Evolutionary conservation across 2,888 invertebrate genomes (phyloP).

Genomic region (Coelinius sp.): DNA sequence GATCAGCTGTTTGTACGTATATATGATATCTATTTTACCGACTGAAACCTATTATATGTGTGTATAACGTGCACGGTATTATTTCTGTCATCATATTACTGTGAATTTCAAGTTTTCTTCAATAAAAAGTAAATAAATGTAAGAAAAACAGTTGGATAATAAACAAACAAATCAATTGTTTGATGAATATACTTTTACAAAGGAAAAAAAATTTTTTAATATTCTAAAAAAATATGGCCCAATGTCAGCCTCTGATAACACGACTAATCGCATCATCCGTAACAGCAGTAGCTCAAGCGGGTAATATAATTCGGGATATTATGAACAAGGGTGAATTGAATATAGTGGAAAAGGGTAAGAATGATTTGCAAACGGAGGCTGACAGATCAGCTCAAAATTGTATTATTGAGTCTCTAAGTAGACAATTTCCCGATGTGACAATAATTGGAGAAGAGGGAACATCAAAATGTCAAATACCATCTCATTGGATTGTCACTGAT

Average conservation of each 20-base stretch:
- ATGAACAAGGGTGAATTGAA: slow-evolving; percentile 91
- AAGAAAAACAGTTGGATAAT: too few species aligned
- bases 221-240: slow-evolving; percentile 77
- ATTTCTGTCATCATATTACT: too few species aligned
- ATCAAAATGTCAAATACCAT: slow-evolving; percentile 77
- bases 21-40: too few species aligned
- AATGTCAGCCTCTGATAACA: slow-evolving; percentile 78
- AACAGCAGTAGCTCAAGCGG: slow-evolving; percentile 85
- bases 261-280: slow-evolving; percentile 85
- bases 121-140: too few species aligned
- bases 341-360: slow-evolving; percentile 93
- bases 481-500: slow-evolving; percentile 84
- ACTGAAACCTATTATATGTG: too few species aligned
- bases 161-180: too few species aligned
- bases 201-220: too few species aligned
- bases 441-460: slow-evolving; percentile 94
- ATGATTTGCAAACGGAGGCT: slow-evolving; percentile 98
- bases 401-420: slow-evolving; percentile 89
- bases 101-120: too few species aligned
- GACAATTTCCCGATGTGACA: slow-evolving; percentile 85
- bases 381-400: slow-evolving; percentile 95
- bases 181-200: too few species aligned
- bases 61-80: too few species aligned
- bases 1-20: too few species aligned
- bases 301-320: slow-evolving; percentile 91